These are phyloP conservation scores for Formica selysi DNA, from an alignment of 1,140 invertebrate species.

Conservation along the genomic window DNA sequence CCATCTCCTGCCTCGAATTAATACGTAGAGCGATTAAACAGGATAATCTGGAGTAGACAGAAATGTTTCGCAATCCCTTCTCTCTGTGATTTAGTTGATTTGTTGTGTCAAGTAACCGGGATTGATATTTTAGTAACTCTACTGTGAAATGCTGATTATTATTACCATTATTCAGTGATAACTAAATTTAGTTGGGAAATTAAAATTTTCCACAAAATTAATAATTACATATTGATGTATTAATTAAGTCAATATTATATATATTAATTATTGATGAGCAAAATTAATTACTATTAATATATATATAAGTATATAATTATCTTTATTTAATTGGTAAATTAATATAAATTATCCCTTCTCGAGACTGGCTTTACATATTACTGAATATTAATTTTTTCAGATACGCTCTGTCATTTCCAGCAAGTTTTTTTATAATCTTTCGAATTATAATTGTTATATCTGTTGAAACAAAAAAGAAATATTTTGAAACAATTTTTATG, in stretches of 20 bases:
- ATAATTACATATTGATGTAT: background rate
- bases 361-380: too few species aligned
- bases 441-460: too few species aligned
- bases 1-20: conserved; percentile 29
- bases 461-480: background rate
- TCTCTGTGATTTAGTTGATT: background rate
- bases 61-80: background rate
- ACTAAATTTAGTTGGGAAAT: background rate
- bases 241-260: background rate
- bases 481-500: background rate
- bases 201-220: background rate
- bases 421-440: too few species aligned
- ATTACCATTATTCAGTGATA: background rate
- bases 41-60: background rate
- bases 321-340: background rate
- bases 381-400: too few species aligned
- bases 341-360: too few species aligned
- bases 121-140: background rate
- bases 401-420: too few species aligned
- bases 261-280: background rate
- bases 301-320: background rate
- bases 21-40: conserved; percentile 38
- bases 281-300: background rate
- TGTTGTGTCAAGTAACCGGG: background rate
- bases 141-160: background rate